Conservation (phyloP, 2,888 invertebrate species). For the Plusia festucae region DNA sequence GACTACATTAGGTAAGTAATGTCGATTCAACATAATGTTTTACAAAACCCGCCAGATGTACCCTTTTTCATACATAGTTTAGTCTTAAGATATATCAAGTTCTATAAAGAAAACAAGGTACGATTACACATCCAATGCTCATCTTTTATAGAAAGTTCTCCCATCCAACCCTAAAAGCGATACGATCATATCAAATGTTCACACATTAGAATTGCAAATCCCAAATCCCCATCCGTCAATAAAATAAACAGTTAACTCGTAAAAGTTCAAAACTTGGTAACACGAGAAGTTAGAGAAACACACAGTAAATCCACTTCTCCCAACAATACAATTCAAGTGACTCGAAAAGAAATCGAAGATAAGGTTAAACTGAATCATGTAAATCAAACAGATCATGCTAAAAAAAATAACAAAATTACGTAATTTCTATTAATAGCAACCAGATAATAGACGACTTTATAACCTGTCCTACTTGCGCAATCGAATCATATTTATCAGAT, state of each 20-base stretch:
- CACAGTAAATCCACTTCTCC: background rate
- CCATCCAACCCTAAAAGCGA: conserved; percentile 12
- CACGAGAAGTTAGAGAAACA: conserved; percentile 23
- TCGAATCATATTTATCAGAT: too few species aligned
- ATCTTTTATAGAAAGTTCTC: conserved; percentile 9
- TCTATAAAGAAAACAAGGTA: background rate
- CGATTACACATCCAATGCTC: background rate
- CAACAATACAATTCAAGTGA: background rate
- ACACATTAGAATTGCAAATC: conserved; percentile 26
- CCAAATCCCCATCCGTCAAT: conserved; percentile 44
- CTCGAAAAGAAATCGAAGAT: background rate
- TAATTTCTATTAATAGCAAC: too few species aligned
- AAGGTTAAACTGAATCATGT: background rate
- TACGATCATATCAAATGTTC: conserved; percentile 23
- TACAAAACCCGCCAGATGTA: background rate
- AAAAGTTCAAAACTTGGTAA: conserved; percentile 48
- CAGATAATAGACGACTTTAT: too few species aligned
- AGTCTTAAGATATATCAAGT: background rate
- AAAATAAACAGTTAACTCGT: conserved; percentile 53
- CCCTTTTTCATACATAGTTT: background rate
- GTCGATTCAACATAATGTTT: background rate
- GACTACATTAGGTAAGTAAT: background rate
- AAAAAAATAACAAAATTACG: too few species aligned
- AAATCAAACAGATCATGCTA: background rate
- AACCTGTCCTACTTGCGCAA: too few species aligned